Evolutionary conservation across 2,888 invertebrate genomes (phyloP), one percentile per base, ranked within the genome.

Genomic region (Folsomia candida): DNA sequence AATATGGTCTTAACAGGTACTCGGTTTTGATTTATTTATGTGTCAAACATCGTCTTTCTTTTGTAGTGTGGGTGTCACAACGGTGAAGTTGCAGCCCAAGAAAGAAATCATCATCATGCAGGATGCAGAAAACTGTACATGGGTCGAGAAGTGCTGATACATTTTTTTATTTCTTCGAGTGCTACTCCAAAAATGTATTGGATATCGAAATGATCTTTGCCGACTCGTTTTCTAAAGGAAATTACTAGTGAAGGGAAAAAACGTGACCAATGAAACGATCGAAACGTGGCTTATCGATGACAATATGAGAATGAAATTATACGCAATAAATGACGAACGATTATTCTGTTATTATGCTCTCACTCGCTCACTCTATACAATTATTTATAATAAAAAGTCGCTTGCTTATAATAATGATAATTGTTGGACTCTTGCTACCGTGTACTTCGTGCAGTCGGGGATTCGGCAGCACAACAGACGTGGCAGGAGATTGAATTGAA

Each of bases 241-340:
- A 62, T 62, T 62, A 25, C 4, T 26, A 62, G 27, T n/a, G 22
- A 29, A 28, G 62, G 25, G 54, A 28, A 25, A 63, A 68, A 68
- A 37, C 71, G 71, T 71, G 71, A 71, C 65, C 51, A 22, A 58
- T 61, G 58, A 58, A 67, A 71, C 63, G 58, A 67, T 62, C 25
- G 20, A 68, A 71, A 51, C 68, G 71, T 71, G 68, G 28, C 27
- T 63, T 27, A 71, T 63, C 68, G 47, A 29, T 64, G 71, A 68
- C 59, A 58, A 60, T 67, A 63, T 47, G 64, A 68, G 14, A 37
- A 70, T 67, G 67, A 28, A 67, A 51, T 60, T 62, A 62, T 62
- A 22, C 20, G 14, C 37, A 37, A 37, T 9, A 37, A 4, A 9
- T 37, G 37, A 14, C 37, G 14, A 14, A 37, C 37, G 37, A 37